Conservation (phyloP, 2,113 vertebrate genomes). For the Ascaphus truei region DNA sequence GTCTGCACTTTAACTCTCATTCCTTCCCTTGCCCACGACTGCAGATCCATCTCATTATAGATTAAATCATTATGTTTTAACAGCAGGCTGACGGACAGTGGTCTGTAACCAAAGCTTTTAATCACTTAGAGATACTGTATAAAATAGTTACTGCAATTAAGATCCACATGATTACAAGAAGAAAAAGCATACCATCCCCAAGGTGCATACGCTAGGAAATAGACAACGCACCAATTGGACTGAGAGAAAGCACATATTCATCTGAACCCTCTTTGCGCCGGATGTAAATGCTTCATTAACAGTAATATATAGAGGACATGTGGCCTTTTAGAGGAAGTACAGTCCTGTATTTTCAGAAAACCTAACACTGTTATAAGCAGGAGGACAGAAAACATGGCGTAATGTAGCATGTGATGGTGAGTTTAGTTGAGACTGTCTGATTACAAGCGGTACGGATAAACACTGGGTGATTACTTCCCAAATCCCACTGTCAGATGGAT, state of each 20-base stretch:
- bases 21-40: not conserved
- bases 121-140: constrained; percentile 6
- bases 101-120: constrained; percentile 21
- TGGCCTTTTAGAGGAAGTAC: no score
- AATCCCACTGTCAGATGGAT: no score
- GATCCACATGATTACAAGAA: not conserved
- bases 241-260: not conserved
- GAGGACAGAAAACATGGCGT: no score
- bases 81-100: constrained; percentile 6
- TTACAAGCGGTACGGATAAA: no score
- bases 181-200: not conserved
- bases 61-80: constrained; percentile 15
- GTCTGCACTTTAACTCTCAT: not conserved
- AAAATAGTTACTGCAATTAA: constrained; percentile 20
- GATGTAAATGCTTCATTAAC: no score
- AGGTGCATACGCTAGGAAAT: not conserved
- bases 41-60: not conserved
- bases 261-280: no score
- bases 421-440: no score
- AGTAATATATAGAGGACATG: no score
- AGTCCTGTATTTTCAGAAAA: no score
- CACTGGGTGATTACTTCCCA: no score
- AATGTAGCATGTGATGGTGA: no score
- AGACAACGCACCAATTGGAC: not conserved
- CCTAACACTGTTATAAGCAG: no score